Evolutionary conservation across 2,888 invertebrate genomes (phyloP).

Genomic region (Trypoxylon attenuatum): DNA sequence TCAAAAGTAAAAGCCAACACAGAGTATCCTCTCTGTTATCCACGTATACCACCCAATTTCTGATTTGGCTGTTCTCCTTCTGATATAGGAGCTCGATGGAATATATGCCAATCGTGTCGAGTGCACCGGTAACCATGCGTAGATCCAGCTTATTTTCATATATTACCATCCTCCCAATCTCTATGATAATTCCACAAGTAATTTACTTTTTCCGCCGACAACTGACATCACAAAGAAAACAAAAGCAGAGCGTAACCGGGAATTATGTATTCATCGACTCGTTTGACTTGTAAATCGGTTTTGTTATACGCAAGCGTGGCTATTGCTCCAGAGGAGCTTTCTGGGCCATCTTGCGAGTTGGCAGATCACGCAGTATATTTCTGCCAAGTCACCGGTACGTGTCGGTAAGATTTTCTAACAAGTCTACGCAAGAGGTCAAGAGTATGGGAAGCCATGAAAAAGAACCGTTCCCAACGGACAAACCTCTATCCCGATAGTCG

Average conservation of each 20-base stretch:
- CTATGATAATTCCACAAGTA: not conserved
- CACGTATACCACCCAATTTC: too few relatives aligned
- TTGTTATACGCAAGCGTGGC: too few relatives aligned
- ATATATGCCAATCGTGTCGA: too few relatives aligned
- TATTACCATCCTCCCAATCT: too few relatives aligned
- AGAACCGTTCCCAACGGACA: conserved; percentile 30
- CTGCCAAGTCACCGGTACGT: not conserved
- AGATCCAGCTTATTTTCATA: too few relatives aligned
- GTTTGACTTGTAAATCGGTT: conserved; percentile 28
- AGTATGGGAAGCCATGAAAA: conserved; percentile 12
- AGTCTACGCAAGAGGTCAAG: conserved; percentile 4
- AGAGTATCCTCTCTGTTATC: not conserved
- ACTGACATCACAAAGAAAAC: not conserved
- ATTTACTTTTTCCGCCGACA: not conserved
- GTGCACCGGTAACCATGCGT: too few relatives aligned
- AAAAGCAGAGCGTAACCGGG: conserved; percentile 11
- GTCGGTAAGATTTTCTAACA: conserved; percentile 7
- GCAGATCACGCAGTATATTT: not conserved
- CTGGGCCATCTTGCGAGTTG: not conserved
- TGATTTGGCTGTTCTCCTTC: too few relatives aligned
- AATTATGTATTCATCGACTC: conserved; percentile 22
- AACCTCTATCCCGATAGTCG: conserved; percentile 26
- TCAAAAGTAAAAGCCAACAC: not conserved
- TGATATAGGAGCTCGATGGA: too few relatives aligned
- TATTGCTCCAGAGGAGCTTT: not conserved